Base-by-base conservation (phyloP, 2,888 invertebrate genomes). In the Sipha maydis region DNA sequence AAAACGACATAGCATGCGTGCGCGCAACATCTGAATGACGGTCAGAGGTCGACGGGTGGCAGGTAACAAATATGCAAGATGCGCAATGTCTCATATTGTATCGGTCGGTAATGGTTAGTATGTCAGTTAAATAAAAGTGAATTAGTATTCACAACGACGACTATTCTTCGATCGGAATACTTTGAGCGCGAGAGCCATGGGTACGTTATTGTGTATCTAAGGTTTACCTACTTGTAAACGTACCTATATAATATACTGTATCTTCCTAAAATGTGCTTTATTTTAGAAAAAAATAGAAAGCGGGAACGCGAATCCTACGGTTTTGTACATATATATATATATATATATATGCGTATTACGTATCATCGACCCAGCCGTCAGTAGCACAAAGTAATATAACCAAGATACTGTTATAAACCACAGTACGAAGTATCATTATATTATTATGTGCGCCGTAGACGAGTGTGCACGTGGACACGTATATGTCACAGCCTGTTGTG, bases 221-320 rank as follows among this genome's bases (percentile, higher is more conserved):
- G 48, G 48, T 48, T 2, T 48, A 48, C 48, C 14, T 48, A 48
- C 48, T 11, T 61, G 21, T 7, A 17, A 11, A 9, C 11, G 9
- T n/a, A 67, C 67, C 25, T 17, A 31, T 28, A 71, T 17, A 31
- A 14, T 71, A 28, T 3, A 28, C 3, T 31, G 5, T 56, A 38
- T 38, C 21, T 56, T 21, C 11, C 28, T 11, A 41, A 3, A 41
- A 1, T 75, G 19, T 83, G 75, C 34, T 71, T 71, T 83, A 83
- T 75, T 83, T 56, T 7, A 54, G 54, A 48, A 14, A 48, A 48
- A 48, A 41, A 80, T 84, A 84, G 84, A 84, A 84, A 84, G 84
- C 41, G 76, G 61, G 19, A 56, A 84, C 14, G 48, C 14, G 76
- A 54, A 34, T 71, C 14, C 38, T 75, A 56, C 38, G 75, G 38